These are phyloP conservation scores for Oikopleura vanhoeffeni DNA, from an alignment of 23 tunicate genomes.

Conservation along the genomic window DNA sequence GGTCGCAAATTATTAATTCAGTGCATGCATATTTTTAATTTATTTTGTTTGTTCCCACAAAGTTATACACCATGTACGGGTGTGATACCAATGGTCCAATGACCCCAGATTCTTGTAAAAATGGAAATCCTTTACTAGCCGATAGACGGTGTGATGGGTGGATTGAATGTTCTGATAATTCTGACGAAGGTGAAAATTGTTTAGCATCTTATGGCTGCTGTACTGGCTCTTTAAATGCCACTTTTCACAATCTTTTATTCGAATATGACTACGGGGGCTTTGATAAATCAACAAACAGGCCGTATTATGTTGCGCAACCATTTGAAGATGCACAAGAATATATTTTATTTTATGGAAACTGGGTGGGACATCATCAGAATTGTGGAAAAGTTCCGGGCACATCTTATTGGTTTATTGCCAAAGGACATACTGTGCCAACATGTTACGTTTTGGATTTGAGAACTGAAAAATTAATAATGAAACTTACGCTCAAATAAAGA, in stretches of 20 bases:
- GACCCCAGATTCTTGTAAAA: background rate
- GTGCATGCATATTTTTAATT: no score
- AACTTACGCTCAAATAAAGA: no score
- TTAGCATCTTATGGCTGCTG: background rate
- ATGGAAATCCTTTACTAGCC: background rate
- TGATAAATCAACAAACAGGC: background rate
- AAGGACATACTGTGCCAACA: no score
- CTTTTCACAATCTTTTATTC: background rate
- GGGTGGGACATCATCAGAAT: background rate
- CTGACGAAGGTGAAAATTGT: background rate
- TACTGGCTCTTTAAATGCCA: background rate
- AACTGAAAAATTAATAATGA: no score
- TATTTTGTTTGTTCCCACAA: no score
- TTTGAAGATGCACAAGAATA: background rate
- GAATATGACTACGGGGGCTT: background rate
- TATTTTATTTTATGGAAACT: background rate
- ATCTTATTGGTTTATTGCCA: background rate
- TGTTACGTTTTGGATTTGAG: no score
- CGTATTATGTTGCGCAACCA: background rate
- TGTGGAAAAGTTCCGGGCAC: background rate
- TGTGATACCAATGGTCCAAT: background rate
- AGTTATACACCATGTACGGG: background rate
- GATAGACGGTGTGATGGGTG: background rate
- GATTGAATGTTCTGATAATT: background rate
- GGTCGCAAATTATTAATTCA: no score